Evolutionary conservation across 1,140 invertebrate genomes (phyloP).

Genomic region (Patella vulgata): DNA sequence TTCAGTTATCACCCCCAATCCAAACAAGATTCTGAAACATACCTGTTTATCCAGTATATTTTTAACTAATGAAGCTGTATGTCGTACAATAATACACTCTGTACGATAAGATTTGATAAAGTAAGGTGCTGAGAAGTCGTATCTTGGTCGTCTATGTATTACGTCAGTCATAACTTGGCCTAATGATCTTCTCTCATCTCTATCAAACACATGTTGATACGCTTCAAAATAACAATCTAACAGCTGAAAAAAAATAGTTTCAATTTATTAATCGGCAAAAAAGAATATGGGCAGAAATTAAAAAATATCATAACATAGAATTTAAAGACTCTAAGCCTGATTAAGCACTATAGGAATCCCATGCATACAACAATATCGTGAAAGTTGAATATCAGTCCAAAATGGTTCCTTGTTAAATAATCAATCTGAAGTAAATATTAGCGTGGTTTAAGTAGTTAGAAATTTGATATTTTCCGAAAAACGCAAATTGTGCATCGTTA

Average conservation of each 20-base stretch:
- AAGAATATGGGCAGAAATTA: not conserved
- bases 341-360: too few species aligned
- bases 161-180: constrained; percentile 64
- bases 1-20: too few species aligned
- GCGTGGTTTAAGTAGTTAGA: too few species aligned
- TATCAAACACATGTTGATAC: constrained; percentile 65
- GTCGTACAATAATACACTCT: constrained; percentile 56
- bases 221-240: constrained; percentile 66
- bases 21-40: too few species aligned
- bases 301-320: not conserved
- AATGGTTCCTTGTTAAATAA: too few species aligned
- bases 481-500: too few species aligned
- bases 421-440: too few species aligned
- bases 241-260: constrained; percentile 44
- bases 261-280: not conserved
- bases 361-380: too few species aligned
- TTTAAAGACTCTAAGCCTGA: too few species aligned
- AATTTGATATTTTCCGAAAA: too few species aligned
- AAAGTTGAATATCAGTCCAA: too few species aligned
- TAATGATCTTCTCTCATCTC: constrained; percentile 59
- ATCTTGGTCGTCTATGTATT: constrained; percentile 59
- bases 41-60: constrained; percentile 63
- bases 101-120: constrained; percentile 59
- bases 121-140: constrained; percentile 58
- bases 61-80: constrained; percentile 56